Evolutionary conservation across 2,113 vertebrate genomes (phyloP), one percentile per base, ranked within the genome.

Genomic region (Pardalotus punctatus): DNA sequence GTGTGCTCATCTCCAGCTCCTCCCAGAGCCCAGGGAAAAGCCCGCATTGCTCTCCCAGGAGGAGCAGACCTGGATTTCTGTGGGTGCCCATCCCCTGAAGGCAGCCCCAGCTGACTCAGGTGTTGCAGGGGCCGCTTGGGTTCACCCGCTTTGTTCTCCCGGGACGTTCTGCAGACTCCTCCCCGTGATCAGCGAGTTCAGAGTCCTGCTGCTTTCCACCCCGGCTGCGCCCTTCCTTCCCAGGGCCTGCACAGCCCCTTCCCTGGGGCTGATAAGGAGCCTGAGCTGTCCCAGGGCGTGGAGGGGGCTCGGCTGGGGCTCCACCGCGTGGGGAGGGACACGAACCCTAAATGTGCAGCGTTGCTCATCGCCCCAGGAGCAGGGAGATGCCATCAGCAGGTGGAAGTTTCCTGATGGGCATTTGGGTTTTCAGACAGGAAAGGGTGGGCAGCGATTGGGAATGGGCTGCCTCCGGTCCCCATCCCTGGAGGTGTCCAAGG

Each of bases 11-110:
- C 42, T 28, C 3, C n/a, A 8, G 11, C 50, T 45, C 43, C 6
- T 22, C 40, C 71, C 3, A 2, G 78, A 35, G 36, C n/a, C 2
- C 61, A 19, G 62, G 36, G 24, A 14, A n/a, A 21, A 47, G 69
- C 74, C 28, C 48, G 6, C 23, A 1, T 0, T 7, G 14, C 47
- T 18, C 19, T 45, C 31, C 4, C 6, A 31, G 47, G 57, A 53
- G 35, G 57, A 7, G 42, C 9, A 5, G 0, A 11, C 43, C 47
- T 18, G 58, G 25, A 0, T 0, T 0, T 2, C 2, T 5, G 24
- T 1, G 3, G 25, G 21, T 20, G 72, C 35, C 48, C 20, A 2
- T 2, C 60, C 18, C 24, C 22, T n/a, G n/a, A n/a, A n/a, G n/a
- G n/a, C n/a, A n/a, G n/a, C 76, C 38, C 19, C 33, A 25, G 48